A percentile compares a stretch with the other conserved stretches of the same genome.
Conservation (phyloP, 2,113 vertebrate species). For the Probosciger aterrimus region DNA sequence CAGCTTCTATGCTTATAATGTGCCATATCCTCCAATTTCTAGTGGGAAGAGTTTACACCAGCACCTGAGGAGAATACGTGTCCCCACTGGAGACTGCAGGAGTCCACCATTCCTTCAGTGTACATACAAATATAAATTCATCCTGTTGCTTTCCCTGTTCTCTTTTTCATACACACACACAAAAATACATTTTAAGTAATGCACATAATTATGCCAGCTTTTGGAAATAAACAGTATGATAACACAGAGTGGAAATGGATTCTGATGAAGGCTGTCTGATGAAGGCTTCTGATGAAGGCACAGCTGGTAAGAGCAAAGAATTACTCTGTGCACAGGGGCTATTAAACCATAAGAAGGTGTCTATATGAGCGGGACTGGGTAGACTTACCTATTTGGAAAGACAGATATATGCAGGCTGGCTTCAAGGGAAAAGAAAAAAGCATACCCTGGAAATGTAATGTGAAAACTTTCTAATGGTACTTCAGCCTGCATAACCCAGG, state of each 20-base stretch:
- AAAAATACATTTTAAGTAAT: not conserved
- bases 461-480: not conserved
- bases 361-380: not conserved
- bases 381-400: not conserved
- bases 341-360: not conserved
- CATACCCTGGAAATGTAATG: not conserved
- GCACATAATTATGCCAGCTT: not conserved
- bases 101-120: not conserved
- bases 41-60: not conserved
- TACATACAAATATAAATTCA: not conserved
- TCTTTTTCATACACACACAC: not conserved
- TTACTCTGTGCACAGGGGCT: not conserved
- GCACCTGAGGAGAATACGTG: not conserved
- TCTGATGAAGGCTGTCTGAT: not conserved
- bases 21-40: not conserved
- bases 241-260: not conserved
- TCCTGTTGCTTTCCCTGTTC: not conserved
- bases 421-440: not conserved
- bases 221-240: not conserved
- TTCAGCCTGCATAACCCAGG: not conserved
- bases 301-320: not conserved
- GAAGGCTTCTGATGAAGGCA: too few species aligned
- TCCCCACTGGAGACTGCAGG: not conserved
- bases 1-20: not conserved
- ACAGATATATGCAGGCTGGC: not conserved